These are phyloP conservation scores for Rutpela maculata DNA, from an alignment of 2,888 invertebrate species.

Conservation along the genomic window DNA sequence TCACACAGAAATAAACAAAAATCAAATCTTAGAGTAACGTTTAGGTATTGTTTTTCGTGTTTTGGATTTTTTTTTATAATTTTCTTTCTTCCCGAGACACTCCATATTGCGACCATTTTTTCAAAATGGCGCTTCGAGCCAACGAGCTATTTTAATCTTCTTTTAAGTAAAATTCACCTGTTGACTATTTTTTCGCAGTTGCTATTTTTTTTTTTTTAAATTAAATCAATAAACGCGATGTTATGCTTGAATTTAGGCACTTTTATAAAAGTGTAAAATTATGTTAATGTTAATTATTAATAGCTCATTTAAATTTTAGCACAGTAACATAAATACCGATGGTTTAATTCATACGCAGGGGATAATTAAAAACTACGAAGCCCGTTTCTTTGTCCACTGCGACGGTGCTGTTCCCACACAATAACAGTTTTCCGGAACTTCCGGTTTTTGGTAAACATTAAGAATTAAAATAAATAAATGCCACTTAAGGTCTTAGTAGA, in stretches of 20 bases:
- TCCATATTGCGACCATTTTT: no score
- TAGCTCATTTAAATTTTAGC: background rate
- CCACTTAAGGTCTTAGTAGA: background rate
- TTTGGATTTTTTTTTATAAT: no score
- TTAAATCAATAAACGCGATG: background rate
- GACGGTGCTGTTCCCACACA: constrained; percentile 23
- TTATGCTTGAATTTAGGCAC: background rate
- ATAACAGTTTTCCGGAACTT: constrained; percentile 40
- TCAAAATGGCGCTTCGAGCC: no score
- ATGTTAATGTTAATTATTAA: background rate
- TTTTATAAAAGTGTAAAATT: background rate
- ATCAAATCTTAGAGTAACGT: no score
- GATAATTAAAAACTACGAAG: background rate
- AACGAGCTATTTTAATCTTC: no score
- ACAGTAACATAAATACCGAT: constrained; percentile 3
- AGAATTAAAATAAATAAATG: constrained; percentile 10
- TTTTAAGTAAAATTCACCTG: no score
- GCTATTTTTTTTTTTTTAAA: no score
- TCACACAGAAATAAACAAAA: no score
- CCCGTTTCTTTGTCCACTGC: constrained; percentile 2
- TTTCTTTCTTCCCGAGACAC: no score
- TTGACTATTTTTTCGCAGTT: no score
- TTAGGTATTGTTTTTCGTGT: no score
- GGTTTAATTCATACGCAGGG: background rate
- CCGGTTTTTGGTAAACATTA: constrained; percentile 29